These are phyloP conservation scores for Enoplosus armatus DNA, from an alignment of 2,797 vertebrate genomes.

Conservation along the genomic window DNA sequence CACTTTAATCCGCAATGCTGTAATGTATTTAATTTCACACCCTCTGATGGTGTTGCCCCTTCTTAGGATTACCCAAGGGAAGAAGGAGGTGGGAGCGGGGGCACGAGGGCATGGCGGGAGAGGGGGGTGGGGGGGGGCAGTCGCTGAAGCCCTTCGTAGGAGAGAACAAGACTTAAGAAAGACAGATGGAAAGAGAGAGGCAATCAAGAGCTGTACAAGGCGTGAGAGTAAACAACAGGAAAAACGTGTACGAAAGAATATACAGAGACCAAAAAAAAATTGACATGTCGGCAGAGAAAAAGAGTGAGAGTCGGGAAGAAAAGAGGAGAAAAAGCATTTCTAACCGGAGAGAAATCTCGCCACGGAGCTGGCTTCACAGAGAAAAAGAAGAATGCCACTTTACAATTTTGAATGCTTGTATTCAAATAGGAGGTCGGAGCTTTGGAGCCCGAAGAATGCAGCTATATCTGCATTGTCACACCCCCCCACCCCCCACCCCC, in stretches of 20 bases:
- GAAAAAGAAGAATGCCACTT: constrained; percentile 80
- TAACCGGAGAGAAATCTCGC: constrained; percentile 63
- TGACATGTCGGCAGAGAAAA: constrained; percentile 1
- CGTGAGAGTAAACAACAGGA: constrained; percentile 1
- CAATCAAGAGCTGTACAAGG: constrained; percentile 17
- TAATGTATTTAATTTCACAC: constrained; percentile 99
- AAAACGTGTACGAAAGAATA: constrained; percentile 23
- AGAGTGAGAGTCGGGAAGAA: constrained; percentile 27
- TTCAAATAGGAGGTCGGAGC: constrained; percentile 83
- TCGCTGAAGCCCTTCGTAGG: constrained; percentile 81
- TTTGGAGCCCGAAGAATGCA: constrained; percentile 82
- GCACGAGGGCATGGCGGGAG: constrained; percentile 62
- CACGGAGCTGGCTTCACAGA: constrained; percentile 65
- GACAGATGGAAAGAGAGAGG: constrained; percentile 12
- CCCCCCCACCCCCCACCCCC: constrained; percentile 64
- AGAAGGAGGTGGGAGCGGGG: constrained; percentile 49
- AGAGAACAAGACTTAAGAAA: constrained; percentile 60
- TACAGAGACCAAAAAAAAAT: background rate
- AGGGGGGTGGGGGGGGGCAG: constrained; percentile 64
- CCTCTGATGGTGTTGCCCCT: constrained; percentile 91
- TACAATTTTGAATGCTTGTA: constrained; percentile 85
- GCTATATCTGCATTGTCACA: constrained; percentile 85
- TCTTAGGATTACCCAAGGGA: constrained; percentile 90
- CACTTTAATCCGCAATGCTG: constrained; percentile 92
- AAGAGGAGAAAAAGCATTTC: constrained; percentile 57